Conservation (phyloP, 2,113 vertebrate genomes). For the Crotophaga sulcirostris region DNA sequence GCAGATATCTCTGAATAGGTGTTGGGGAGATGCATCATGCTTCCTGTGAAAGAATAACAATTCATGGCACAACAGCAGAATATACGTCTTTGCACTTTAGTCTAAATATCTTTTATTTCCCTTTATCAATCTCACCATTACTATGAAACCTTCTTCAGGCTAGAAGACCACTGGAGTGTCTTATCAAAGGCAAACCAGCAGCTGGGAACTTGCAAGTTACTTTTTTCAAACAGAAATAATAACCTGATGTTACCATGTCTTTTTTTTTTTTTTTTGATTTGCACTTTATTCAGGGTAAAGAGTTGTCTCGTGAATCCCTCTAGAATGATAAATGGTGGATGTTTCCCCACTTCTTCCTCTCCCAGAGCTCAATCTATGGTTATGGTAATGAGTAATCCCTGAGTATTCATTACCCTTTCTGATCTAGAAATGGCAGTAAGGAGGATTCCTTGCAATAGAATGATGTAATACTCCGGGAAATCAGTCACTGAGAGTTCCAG, state of each 20-base stretch:
- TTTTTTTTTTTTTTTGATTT: neutral
- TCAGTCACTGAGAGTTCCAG: neutral
- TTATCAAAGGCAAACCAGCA: neutral
- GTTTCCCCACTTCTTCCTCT: neutral
- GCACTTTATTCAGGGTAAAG: neutral
- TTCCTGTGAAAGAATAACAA: neutral
- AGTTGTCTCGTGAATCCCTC: neutral
- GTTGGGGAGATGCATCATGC: neutral
- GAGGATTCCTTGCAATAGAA: constrained; percentile 14
- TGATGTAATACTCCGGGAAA: constrained; percentile 24
- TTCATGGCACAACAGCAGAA: neutral
- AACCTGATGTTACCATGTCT: no score
- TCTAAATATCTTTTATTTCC: neutral
- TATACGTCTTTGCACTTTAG: neutral
- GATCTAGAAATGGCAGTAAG: constrained; percentile 15
- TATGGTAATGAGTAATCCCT: neutral
- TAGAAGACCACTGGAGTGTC: neutral
- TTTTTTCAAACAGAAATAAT: neutral
- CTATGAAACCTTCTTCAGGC: neutral
- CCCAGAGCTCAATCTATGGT: neutral
- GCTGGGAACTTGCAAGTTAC: neutral
- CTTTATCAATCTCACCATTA: neutral
- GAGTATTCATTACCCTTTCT: constrained; percentile 3
- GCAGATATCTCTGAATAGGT: neutral
- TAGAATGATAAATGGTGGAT: neutral